Conservation (phyloP, 37 sponge, comb jelly and placozoan species). For the Ephydatia muelleri region DNA sequence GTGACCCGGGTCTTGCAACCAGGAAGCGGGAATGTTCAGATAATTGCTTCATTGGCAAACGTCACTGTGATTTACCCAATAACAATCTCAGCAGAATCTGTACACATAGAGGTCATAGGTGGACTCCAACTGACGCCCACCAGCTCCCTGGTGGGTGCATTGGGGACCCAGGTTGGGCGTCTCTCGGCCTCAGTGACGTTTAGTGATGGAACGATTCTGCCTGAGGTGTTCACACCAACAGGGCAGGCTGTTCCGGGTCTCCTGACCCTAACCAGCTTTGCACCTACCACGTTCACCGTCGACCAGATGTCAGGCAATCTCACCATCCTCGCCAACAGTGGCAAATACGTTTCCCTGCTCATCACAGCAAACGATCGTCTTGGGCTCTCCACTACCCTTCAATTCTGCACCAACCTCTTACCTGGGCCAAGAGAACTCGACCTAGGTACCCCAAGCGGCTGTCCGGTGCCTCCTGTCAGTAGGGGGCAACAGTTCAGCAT, state of each 20-base stretch:
- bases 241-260: conserved; percentile 34
- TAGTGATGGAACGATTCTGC: conserved; percentile 46
- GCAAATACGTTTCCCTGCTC: conserved; percentile 22
- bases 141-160: conserved; percentile 6
- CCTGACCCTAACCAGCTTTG: conserved; percentile 6
- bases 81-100: neutral
- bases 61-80: conserved; percentile 3
- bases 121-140: conserved; percentile 24
- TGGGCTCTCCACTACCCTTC: neutral
- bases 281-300: conserved; percentile 19
- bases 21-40: neutral
- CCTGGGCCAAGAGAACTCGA: conserved; percentile 54
- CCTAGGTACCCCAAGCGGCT: conserved; percentile 27
- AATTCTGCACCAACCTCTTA: conserved; percentile 55
- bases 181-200: conserved; percentile 27
- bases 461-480: conserved; percentile 26
- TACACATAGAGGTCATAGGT: conserved; percentile 11
- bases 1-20: conserved; percentile 2
- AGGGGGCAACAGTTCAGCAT: conserved; percentile 25
- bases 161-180: neutral
- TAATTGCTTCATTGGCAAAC: conserved; percentile 2
- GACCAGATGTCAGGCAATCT: conserved; percentile 24
- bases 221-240: conserved; percentile 31
- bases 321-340: conserved; percentile 36
- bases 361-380: conserved; percentile 21